Evolutionary conservation across 2,797 vertebrate species (phyloP), one percentile per base, ranked within the genome.

Genomic region (Amphiprion clarkii): DNA sequence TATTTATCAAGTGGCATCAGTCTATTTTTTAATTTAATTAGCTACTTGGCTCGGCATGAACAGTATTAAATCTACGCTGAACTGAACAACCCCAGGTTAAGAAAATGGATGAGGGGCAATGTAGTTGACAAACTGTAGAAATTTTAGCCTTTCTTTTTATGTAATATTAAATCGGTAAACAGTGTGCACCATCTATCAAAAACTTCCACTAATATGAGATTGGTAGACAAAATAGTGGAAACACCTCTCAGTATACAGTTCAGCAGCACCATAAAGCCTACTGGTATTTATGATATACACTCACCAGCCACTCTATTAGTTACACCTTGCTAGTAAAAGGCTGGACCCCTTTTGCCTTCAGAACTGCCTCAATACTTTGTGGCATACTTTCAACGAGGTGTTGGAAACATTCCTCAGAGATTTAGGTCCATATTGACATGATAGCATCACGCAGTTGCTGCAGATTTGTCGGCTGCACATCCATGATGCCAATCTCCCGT

Each of bases 381-480:
- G 44, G 44, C 44, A 46, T 46, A 46, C 1, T 6, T 62, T 62
- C 31, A 62, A 56, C 25, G n/a, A 57, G 52, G 14, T 63, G 19
- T 52, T 63, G 66, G 59, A 69, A 51, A 33, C 33, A 25, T 69
- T 76, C 23, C 44, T 63, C 52, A 51, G 52, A 68, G 5, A 52
- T 11, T 65, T 42, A 0, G 17, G 29, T 66, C 48, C 48, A 36
- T 66, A 73, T 78, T 76, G 72, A 81, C 68, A 80, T 74, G 52
- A 81, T 58, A 57, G 63, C 66, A 82, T 87, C 81, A 82, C 36
- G 4, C 75, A 85, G 63, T 79, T 83, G 63, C 58, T 72, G 67
- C 69, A 85, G 69, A 83, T 83, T 84, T 87, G 71, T 89, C 33
- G 55, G 87, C 79, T 87, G 70, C 66, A 71, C 76, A 83, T 85